These are phyloP conservation scores for Barypeithes pellucidus DNA, from an alignment of 2,888 invertebrate genomes.

Conservation along the genomic window DNA sequence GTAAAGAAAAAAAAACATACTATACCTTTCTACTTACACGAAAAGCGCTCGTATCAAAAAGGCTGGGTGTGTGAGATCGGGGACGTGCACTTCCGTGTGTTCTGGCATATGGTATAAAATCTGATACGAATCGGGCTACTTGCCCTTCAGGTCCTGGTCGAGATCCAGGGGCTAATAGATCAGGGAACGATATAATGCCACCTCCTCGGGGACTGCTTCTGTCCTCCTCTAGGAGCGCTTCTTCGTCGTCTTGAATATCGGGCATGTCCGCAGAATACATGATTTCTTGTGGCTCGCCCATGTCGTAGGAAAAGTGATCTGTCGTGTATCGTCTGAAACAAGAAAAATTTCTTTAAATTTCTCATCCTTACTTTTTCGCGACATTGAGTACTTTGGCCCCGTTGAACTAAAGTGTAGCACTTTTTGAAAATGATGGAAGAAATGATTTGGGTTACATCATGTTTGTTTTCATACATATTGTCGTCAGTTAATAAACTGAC, in stretches of 20 bases:
- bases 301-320: slow-evolving; percentile 61
- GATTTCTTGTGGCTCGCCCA: slow-evolving; percentile 56
- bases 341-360: no score
- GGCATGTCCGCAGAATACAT: slow-evolving; percentile 58
- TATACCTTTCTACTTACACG: slow-evolving; percentile 60
- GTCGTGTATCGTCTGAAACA: slow-evolving; percentile 49
- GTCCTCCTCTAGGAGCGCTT: slow-evolving; percentile 25
- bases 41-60: slow-evolving; percentile 65
- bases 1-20: slow-evolving; percentile 6
- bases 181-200: slow-evolving; percentile 68
- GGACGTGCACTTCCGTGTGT: slow-evolving; percentile 62
- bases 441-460: no score
- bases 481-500: no score
- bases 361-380: no score
- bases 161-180: slow-evolving; percentile 68
- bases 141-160: slow-evolving; percentile 59
- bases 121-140: slow-evolving; percentile 62
- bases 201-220: slow-evolving; percentile 48
- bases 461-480: no score
- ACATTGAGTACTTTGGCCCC: no score
- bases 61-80: slow-evolving; percentile 61
- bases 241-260: slow-evolving; percentile 43
- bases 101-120: slow-evolving; percentile 61
- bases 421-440: no score
- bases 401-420: no score